These are phyloP conservation scores for Cephalotes varians DNA, from an alignment of 2,888 invertebrate species.

Conservation along the genomic window DNA sequence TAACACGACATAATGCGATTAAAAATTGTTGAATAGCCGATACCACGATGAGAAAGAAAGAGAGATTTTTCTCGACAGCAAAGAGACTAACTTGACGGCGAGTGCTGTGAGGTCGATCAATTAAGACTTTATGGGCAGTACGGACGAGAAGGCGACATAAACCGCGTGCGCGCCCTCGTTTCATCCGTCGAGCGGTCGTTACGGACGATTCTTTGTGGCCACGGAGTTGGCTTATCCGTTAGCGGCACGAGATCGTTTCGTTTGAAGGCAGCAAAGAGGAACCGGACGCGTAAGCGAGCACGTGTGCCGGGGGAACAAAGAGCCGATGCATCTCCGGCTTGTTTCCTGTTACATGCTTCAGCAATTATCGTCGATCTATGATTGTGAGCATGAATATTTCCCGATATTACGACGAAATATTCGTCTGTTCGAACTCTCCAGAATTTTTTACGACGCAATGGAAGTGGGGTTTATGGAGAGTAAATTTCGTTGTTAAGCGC, in stretches of 20 bases:
- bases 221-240: constrained; percentile 58
- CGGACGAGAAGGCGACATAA: constrained; percentile 66
- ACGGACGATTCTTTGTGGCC: constrained; percentile 67
- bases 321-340: constrained; percentile 27
- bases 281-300: constrained; percentile 43
- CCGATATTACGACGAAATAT: background rate
- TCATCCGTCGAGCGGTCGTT: constrained; percentile 59
- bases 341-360: constrained; percentile 37
- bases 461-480: background rate
- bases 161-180: constrained; percentile 62
- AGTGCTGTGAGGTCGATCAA: constrained; percentile 69
- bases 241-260: constrained; percentile 55
- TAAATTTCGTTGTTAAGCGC: constrained; percentile 40
- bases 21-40: background rate
- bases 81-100: constrained; percentile 2
- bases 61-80: background rate
- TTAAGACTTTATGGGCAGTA: constrained; percentile 72
- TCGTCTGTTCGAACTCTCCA: background rate
- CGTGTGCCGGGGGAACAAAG: constrained; percentile 56
- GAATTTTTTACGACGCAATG: background rate
- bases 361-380: constrained; percentile 26
- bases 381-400: background rate
- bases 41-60: background rate
- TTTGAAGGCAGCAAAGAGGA: constrained; percentile 13
- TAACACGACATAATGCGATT: background rate